A percentile compares a stretch with the other conserved stretches of the same genome.
Conservation (phyloP, 2,113 vertebrate genomes). For the Neotragus pygmaeus region DNA sequence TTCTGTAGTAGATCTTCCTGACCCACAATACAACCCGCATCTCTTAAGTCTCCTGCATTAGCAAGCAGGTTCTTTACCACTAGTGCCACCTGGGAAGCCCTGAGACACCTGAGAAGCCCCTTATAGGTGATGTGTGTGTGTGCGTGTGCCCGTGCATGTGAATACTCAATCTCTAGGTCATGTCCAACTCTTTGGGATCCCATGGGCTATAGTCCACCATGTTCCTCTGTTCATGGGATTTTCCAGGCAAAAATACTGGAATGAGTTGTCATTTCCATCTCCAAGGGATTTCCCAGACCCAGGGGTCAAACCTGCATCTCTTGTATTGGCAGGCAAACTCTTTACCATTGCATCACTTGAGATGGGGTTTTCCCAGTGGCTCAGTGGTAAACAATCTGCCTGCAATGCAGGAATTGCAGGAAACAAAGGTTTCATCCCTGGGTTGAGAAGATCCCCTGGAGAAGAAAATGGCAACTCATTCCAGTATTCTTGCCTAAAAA, state of each 20-base stretch:
- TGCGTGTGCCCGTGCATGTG: neutral
- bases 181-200: neutral
- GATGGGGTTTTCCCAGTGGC: neutral
- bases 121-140: neutral
- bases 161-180: neutral
- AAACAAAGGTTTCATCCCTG: neutral
- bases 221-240: neutral
- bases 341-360: neutral
- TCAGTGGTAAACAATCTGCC: neutral
- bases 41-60: neutral
- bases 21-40: neutral
- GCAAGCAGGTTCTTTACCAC: neutral
- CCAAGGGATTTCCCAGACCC: neutral
- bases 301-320: neutral
- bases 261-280: neutral
- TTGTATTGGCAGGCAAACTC: neutral
- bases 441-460: neutral
- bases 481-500: neutral
- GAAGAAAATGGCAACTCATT: neutral
- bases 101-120: neutral
- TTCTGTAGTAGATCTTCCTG: neutral
- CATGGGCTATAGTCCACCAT: neutral
- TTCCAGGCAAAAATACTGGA: neutral
- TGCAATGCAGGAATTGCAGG: neutral
- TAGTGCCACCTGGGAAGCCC: neutral